phyloP scores from a whole-genome alignment of 2,797 vertebrate species.

The Sebastes vulpes region DNA sequence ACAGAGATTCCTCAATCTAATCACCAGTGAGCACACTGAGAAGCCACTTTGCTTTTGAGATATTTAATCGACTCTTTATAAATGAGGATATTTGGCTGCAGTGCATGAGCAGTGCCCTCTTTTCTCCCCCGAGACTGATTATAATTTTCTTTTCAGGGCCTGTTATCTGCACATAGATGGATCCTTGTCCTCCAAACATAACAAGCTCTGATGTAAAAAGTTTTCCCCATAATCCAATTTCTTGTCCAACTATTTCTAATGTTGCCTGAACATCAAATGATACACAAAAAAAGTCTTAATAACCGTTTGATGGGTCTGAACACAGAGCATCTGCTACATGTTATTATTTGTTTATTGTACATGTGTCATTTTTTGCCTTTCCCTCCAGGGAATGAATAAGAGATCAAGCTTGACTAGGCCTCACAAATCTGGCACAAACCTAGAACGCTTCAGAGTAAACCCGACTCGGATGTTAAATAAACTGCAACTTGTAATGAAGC shows the following conservation, averaged over 20 bases:
- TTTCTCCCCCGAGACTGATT: conserved; percentile 59
- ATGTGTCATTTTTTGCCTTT: neutral
- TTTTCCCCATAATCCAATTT: conserved; percentile 27
- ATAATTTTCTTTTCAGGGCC: conserved; percentile 61
- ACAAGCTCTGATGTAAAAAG: conserved; percentile 46
- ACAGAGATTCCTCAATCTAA: conserved; percentile 32
- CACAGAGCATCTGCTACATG: conserved; percentile 12
- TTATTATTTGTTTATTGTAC: neutral
- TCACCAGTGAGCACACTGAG: conserved; percentile 36
- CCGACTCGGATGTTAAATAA: neutral
- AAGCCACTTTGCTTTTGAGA: conserved; percentile 51
- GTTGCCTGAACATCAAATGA: conserved; percentile 21
- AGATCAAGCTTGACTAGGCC: neutral
- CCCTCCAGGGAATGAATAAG: neutral
- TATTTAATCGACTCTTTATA: conserved; percentile 66
- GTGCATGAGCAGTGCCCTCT: conserved; percentile 28
- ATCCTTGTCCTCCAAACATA: conserved; percentile 52
- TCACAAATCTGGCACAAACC: neutral
- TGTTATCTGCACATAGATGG: conserved; percentile 62
- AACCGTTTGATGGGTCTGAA: conserved; percentile 14
- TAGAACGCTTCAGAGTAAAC: neutral
- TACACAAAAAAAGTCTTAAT: neutral
- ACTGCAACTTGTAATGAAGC: neutral
- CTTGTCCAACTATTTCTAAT: conserved; percentile 26
- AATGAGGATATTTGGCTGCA: conserved; percentile 59